Conservation (phyloP, 2,113 vertebrate species). For the Struthio camelus region DNA sequence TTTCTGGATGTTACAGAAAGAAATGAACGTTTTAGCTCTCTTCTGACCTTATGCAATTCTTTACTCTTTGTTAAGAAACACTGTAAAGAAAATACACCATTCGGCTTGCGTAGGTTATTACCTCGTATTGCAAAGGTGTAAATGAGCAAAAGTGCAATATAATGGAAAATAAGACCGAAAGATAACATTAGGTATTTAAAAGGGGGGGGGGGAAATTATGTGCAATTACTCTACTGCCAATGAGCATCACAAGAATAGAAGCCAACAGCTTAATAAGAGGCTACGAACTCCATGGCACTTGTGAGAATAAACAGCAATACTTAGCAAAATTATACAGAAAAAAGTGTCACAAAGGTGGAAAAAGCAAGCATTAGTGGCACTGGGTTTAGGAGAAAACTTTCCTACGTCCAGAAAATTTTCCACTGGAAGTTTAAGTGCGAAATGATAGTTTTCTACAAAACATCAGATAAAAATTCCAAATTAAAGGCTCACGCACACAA, state of each 20-base stretch:
- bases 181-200: background rate
- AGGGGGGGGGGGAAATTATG: background rate
- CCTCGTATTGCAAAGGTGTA: background rate
- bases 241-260: background rate
- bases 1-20: background rate
- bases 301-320: background rate
- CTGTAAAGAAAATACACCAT: background rate
- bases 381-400: background rate
- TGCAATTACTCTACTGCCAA: background rate
- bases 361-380: background rate
- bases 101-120: background rate
- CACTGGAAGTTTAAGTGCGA: background rate
- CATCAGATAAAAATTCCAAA: background rate
- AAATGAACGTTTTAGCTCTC: background rate
- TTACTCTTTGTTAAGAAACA: background rate
- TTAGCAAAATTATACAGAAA: accelerated
- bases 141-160: background rate
- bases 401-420: background rate
- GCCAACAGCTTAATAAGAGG: accelerated
- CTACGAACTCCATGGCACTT: background rate
- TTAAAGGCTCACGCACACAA: background rate
- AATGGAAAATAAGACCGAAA: background rate
- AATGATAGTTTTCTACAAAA: background rate
- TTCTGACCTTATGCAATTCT: background rate
- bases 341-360: background rate